A percentile compares a stretch with the other conserved stretches of the same genome.
These are phyloP conservation scores for Mesorhabditis belari DNA, from an alignment of 2,888 invertebrate species.

Conservation along the genomic window DNA sequence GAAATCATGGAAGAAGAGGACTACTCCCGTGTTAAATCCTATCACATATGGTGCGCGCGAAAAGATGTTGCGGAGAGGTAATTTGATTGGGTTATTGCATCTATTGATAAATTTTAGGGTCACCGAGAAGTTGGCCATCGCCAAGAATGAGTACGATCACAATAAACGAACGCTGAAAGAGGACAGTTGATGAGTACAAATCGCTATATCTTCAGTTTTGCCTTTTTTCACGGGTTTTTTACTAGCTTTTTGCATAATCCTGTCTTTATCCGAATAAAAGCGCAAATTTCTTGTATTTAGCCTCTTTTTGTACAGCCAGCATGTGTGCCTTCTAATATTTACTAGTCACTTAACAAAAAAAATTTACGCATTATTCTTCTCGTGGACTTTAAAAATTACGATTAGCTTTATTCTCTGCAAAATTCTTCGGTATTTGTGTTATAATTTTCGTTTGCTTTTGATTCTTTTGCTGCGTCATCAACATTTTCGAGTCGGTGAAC, in stretches of 20 bases:
- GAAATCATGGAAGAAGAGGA: slow-evolving; percentile 25
- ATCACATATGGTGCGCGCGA: slow-evolving; percentile 32
- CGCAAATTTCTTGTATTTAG: no score
- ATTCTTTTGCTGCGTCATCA: not conserved
- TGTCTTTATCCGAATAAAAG: no score
- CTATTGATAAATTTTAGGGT: slow-evolving; percentile 12
- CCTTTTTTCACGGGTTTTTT: no score
- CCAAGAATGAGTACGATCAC: slow-evolving; percentile 49
- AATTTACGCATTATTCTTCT: no score
- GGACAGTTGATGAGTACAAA: not conserved
- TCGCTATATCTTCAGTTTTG: no score
- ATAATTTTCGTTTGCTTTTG: not conserved
- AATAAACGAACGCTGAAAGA: slow-evolving; percentile 38
- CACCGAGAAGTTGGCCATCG: slow-evolving; percentile 37
- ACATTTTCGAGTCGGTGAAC: no score
- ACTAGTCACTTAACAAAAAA: no score
- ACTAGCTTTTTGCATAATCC: no score
- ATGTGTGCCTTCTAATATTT: no score
- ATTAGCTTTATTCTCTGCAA: not conserved
- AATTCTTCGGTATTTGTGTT: not conserved
- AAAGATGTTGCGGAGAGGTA: slow-evolving; percentile 9
- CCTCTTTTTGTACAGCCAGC: no score
- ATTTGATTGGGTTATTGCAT: not conserved
- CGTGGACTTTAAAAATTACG: no score
- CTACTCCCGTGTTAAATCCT: slow-evolving; percentile 8